Percentiles rank a stretch among this genome's conserved stretches.
These are phyloP conservation scores for Acridotheres tristis DNA, from an alignment of 2,797 vertebrate species.

Conservation along the genomic window DNA sequence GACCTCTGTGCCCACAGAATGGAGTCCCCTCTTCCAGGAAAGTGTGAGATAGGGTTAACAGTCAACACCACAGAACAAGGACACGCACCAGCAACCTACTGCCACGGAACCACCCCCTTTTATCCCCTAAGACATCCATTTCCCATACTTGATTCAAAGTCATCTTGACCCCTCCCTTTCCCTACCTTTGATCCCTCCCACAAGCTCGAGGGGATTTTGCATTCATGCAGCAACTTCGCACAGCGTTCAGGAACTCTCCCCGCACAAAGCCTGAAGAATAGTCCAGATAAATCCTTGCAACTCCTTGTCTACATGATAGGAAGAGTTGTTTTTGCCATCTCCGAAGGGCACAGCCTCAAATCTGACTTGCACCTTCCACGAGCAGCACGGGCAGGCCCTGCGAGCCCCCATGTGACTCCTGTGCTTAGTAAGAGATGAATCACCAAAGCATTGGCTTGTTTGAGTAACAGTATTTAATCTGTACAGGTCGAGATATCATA, in stretches of 20 bases:
- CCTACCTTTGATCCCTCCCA: background rate
- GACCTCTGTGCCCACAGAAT: accelerated
- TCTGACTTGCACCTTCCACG: accelerated
- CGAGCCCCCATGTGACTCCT: accelerated
- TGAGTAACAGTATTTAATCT: conserved; percentile 67
- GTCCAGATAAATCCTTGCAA: background rate
- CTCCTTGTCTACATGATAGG: accelerated
- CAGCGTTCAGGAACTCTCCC: background rate
- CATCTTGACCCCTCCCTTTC: background rate
- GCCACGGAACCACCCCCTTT: background rate
- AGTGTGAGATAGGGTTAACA: background rate
- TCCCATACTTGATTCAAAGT: background rate
- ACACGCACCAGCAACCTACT: accelerated
- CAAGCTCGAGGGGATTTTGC: background rate
- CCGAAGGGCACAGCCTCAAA: background rate
- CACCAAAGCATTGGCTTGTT: conserved; percentile 15
- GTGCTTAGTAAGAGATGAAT: background rate
- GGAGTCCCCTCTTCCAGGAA: background rate
- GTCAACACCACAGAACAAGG: accelerated
- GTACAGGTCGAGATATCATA: conserved; percentile 35
- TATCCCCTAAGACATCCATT: background rate
- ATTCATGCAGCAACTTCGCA: background rate
- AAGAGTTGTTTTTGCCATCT: accelerated
- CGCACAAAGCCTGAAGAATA: accelerated
- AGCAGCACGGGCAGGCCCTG: background rate